phyloP scores from a whole-genome alignment of 2,888 invertebrate species.

The Tinea semifulvella region DNA sequence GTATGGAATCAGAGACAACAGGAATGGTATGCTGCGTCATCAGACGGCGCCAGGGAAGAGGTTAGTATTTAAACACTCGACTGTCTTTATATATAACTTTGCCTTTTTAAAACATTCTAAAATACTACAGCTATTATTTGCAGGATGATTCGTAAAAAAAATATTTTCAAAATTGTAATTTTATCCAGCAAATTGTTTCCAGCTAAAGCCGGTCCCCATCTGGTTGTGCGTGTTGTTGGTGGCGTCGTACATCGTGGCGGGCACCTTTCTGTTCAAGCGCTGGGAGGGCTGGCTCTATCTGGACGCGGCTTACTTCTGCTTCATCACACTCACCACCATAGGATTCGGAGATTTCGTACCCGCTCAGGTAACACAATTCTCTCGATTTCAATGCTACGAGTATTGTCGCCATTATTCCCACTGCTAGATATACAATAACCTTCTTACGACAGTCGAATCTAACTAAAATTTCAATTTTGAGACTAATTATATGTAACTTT shows the following conservation, averaged over 20 bases:
- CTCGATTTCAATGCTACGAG: neutral
- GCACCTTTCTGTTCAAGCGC: constrained; percentile 83
- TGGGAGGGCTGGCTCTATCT: constrained; percentile 90
- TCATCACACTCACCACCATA: constrained; percentile 92
- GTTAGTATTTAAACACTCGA: no score
- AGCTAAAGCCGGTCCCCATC: constrained; percentile 78
- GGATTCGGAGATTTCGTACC: constrained; percentile 94
- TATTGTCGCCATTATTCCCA: no score
- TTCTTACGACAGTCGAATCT: no score
- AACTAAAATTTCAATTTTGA: no score
- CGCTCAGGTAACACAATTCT: constrained; percentile 70
- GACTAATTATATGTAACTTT: no score
- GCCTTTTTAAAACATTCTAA: no score
- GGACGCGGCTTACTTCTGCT: constrained; percentile 93
- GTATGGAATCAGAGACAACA: constrained; percentile 6
- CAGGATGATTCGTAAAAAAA: no score
- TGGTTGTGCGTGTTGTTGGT: constrained; percentile 90
- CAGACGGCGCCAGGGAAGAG: constrained; percentile 8
- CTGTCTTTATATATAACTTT: no score
- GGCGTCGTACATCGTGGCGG: constrained; percentile 88
- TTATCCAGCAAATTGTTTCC: no score
- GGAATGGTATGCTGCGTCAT: neutral
- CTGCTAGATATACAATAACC: no score
- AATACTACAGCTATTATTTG: no score
- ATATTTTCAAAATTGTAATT: no score